phyloP scores from a whole-genome alignment of 2,797 vertebrate species.

The Alfaro cultratus region DNA sequence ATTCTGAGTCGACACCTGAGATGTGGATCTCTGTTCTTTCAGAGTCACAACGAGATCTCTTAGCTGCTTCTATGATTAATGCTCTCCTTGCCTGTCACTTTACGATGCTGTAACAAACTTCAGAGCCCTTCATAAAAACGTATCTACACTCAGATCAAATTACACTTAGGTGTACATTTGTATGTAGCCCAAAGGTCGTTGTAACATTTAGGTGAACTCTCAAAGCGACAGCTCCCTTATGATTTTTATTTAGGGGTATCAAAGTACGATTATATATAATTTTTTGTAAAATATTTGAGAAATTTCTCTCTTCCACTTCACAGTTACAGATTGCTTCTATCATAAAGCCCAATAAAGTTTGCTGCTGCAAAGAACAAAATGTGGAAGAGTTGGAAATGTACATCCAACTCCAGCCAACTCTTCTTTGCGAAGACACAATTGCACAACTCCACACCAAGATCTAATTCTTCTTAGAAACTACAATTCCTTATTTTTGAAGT shows the following conservation, averaged over 20 bases:
- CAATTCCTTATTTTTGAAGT: slow-evolving; percentile 18
- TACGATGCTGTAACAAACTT: background rate
- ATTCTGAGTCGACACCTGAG: too few relatives aligned
- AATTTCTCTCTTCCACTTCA: background rate
- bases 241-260: background rate
- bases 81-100: background rate
- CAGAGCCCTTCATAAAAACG: background rate
- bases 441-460: background rate
- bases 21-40: too few relatives aligned
- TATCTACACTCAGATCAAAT: background rate
- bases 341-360: background rate
- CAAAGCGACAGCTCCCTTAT: background rate
- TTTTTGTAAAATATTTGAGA: background rate
- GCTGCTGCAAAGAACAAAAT: background rate
- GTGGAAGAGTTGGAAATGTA: background rate
- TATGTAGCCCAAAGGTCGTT: background rate
- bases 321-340: too few relatives aligned
- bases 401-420: background rate
- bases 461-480: slow-evolving; percentile 9
- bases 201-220: background rate
- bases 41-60: too few relatives aligned
- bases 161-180: background rate
- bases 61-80: too few relatives aligned
- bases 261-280: background rate
- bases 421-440: background rate